Evolutionary conservation across 2,797 vertebrate species (phyloP).

Genomic region (Coreius guichenoti): DNA sequence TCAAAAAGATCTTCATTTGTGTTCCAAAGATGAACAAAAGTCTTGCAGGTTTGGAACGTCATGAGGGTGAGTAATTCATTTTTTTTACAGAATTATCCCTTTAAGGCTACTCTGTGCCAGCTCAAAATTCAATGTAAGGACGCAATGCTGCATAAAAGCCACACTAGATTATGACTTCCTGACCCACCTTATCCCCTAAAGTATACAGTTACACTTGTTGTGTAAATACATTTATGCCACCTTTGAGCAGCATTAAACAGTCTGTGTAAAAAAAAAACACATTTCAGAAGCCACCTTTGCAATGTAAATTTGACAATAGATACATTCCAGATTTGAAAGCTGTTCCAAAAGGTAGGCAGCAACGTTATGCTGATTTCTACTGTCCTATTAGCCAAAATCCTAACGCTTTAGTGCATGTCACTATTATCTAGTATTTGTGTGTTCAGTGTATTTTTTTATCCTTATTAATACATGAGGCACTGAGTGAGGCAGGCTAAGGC

Average conservation of each 20-base stretch:
- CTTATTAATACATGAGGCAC: not conserved
- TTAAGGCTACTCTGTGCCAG: not conserved
- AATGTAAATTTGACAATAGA: not conserved
- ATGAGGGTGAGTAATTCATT: no score
- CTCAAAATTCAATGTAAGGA: not conserved
- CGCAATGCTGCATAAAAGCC: not conserved
- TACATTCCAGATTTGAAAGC: not conserved
- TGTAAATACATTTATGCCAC: not conserved
- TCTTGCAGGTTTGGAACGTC: no score
- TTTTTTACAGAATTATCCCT: no score
- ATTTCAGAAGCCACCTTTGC: not conserved
- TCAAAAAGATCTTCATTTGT: no score
- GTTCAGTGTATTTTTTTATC: not conserved
- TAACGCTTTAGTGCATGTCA: not conserved
- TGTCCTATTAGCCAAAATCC: not conserved
- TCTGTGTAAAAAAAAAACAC: not conserved
- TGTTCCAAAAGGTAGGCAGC: not conserved
- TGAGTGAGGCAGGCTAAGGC: slow-evolving; percentile 65
- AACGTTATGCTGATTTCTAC: slow-evolving; percentile 65
- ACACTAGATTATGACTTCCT: not conserved
- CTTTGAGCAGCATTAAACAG: not conserved
- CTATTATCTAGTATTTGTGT: not conserved
- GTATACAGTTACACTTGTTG: not conserved
- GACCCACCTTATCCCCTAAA: not conserved
- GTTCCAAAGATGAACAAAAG: no score